phyloP scores from a whole-genome alignment of 1,140 invertebrate species.

The Drosophila virilis region DNA sequence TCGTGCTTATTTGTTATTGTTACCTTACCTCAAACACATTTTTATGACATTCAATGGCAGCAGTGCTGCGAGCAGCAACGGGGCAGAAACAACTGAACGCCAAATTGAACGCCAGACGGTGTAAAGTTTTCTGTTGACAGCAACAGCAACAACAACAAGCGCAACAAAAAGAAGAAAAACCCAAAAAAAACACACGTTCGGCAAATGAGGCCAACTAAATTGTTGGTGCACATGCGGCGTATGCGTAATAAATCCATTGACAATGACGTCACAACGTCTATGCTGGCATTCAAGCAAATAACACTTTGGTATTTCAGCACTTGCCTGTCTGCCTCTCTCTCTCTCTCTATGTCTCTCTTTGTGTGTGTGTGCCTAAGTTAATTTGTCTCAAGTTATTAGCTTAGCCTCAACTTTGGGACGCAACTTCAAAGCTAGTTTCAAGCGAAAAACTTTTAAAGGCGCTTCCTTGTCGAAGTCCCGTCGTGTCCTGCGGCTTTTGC shows the following conservation, averaged over 20 bases:
- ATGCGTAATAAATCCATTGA: slow-evolving; percentile 56
- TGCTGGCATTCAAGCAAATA: slow-evolving; percentile 42
- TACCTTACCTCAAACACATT: slow-evolving; percentile 77
- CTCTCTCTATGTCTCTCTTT: not conserved
- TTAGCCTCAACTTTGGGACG: slow-evolving; percentile 27
- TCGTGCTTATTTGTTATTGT: slow-evolving; percentile 79
- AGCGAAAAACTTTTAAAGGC: slow-evolving; percentile 46
- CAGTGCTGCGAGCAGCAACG: not conserved
- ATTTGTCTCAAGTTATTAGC: slow-evolving; percentile 67
- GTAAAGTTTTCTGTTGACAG: slow-evolving; percentile 21
- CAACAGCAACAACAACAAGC: slow-evolving; percentile 1
- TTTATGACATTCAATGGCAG: slow-evolving; percentile 75
- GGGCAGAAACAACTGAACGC: slow-evolving; percentile 5
- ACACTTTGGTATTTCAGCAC: slow-evolving; percentile 53
- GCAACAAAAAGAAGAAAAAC: not conserved
- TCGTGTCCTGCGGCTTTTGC: slow-evolving; percentile 59
- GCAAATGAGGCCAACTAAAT: slow-evolving; percentile 49
- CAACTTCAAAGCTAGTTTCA: slow-evolving; percentile 71
- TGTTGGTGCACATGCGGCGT: slow-evolving; percentile 51
- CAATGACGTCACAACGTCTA: slow-evolving; percentile 46
- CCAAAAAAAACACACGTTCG: slow-evolving; percentile 8
- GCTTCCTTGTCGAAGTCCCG: slow-evolving; percentile 16
- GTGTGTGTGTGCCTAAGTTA: slow-evolving; percentile 39
- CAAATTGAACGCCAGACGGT: slow-evolving; percentile 24
- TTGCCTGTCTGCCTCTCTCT: slow-evolving; percentile 21